Evolutionary conservation across 2,888 invertebrate genomes (phyloP).

Genomic region (Chalcosyrphus nemorum): DNA sequence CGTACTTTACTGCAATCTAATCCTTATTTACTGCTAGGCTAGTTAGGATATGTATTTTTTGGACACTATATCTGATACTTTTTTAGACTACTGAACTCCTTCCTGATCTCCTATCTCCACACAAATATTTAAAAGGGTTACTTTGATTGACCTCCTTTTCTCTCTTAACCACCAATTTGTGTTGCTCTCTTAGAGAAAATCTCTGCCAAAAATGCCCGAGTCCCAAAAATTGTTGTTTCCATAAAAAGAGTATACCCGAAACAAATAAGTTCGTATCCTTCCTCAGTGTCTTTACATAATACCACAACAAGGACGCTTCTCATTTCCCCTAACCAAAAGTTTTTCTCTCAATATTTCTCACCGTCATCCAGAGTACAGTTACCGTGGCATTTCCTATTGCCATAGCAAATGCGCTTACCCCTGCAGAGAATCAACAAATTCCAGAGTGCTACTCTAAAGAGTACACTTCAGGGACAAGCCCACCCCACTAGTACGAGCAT

Average conservation of each 20-base stretch:
- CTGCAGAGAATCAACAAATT: slow-evolving; percentile 47
- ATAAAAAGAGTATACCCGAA: neutral
- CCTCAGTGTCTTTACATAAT: neutral
- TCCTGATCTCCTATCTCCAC: neutral
- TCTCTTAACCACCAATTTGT: slow-evolving; percentile 6
- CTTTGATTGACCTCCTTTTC: neutral
- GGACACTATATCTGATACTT: too few relatives aligned
- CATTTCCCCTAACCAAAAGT: slow-evolving; percentile 13
- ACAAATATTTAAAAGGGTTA: neutral
- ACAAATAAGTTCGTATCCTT: slow-evolving; percentile 5
- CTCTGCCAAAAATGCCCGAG: neutral
- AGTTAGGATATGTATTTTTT: neutral
- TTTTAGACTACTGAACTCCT: neutral
- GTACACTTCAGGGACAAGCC: slow-evolving; percentile 18
- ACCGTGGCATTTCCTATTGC: neutral
- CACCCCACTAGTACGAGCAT: neutral
- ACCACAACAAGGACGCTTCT: slow-evolving; percentile 17
- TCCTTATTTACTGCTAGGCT: too few relatives aligned
- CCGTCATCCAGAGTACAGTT: slow-evolving; percentile 27
- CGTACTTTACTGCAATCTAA: too few relatives aligned
- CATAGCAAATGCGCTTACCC: slow-evolving; percentile 28
- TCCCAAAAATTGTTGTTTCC: neutral
- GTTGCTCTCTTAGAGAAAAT: slow-evolving; percentile 27
- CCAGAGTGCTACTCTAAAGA: slow-evolving; percentile 22
- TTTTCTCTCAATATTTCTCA: slow-evolving; percentile 9